A percentile compares a stretch with the other conserved stretches of the same genome.
Evolutionary conservation across 2,888 invertebrate species (phyloP).

Genomic region (Thyatira batis): DNA sequence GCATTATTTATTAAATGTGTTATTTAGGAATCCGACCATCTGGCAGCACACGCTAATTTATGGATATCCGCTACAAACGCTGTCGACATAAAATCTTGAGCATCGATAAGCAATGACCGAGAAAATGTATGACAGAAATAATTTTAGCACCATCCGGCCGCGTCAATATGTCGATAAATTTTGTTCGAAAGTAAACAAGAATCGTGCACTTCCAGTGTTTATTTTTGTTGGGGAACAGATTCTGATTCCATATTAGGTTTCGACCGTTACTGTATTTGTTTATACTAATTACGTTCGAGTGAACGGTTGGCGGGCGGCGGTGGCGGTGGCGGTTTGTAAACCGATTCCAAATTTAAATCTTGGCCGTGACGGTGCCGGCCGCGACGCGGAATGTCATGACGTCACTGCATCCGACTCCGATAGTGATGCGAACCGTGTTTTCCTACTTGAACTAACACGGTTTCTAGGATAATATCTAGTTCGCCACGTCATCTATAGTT

Average conservation of each 20-base stretch:
- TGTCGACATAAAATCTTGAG: background rate
- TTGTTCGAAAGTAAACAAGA: slow-evolving; percentile 11
- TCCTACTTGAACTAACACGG: background rate
- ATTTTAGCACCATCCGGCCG: slow-evolving; percentile 6
- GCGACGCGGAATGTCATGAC: slow-evolving; percentile 68
- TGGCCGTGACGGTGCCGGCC: slow-evolving; percentile 57
- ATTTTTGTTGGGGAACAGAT: slow-evolving; percentile 38
- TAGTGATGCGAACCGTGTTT: background rate
- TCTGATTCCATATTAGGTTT: slow-evolving; percentile 59
- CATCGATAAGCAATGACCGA: background rate
- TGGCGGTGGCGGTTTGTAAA: slow-evolving; percentile 49
- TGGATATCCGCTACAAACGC: background rate
- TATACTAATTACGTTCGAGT: slow-evolving; percentile 56
- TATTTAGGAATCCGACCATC: background rate
- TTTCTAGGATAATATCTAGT: background rate
- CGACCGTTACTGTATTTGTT: slow-evolving; percentile 36
- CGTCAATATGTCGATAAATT: slow-evolving; percentile 18
- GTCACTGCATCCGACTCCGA: slow-evolving; percentile 35
- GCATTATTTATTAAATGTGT: background rate
- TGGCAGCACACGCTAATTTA: background rate
- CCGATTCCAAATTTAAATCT: slow-evolving; percentile 71
- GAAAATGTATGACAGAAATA: slow-evolving; percentile 1
- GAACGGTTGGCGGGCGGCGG: slow-evolving; percentile 25
- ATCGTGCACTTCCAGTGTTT: slow-evolving; percentile 26
- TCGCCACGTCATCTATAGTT: background rate